phyloP scores from a whole-genome alignment of 2,888 invertebrate species.

The Rutpela maculata region DNA sequence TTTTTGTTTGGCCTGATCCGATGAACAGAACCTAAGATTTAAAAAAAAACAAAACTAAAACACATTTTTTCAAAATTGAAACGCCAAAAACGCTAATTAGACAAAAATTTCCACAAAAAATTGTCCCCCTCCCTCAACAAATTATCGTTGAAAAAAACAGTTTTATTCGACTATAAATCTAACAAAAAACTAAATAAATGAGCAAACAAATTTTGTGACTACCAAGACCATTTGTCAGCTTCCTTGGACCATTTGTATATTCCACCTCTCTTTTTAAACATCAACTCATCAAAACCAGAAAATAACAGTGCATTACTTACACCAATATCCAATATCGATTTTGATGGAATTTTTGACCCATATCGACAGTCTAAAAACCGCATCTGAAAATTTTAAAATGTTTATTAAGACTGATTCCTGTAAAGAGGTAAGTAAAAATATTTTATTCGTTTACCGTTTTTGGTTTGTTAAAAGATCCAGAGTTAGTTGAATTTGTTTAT shows the following conservation, averaged over 20 bases:
- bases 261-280: constrained; percentile 75
- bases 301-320: constrained; percentile 72
- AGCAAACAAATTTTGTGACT: constrained; percentile 18
- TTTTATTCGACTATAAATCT: no score
- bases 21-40: no score
- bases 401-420: neutral
- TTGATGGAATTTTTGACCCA: constrained; percentile 73
- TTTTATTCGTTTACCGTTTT: no score
- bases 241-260: constrained; percentile 75
- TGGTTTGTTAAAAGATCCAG: no score
- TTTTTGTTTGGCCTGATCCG: no score
- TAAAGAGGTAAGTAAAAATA: neutral
- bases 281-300: constrained; percentile 75
- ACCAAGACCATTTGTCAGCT: constrained; percentile 67
- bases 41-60: no score
- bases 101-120: no score
- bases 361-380: constrained; percentile 74
- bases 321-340: constrained; percentile 75
- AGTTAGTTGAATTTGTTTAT: no score
- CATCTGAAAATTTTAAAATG: constrained; percentile 70
- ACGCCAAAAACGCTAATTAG: no score
- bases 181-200: no score
- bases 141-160: neutral
- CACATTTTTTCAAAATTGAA: no score
- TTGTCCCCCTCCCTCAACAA: no score